Evolutionary conservation across 2,888 invertebrate genomes (phyloP).

Genomic region (Willowsia nigromaculata): DNA sequence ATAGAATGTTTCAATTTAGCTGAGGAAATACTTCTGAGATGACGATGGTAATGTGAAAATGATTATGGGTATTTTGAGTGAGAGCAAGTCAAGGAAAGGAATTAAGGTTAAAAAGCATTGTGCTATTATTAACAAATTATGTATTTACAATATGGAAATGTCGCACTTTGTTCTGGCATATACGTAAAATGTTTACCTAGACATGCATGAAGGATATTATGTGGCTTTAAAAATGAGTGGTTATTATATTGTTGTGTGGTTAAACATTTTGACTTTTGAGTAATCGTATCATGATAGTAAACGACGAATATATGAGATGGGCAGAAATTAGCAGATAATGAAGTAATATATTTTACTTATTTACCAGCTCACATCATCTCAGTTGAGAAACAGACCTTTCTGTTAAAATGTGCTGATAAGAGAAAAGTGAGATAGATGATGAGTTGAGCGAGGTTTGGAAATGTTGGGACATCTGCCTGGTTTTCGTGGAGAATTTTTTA

Average conservation of each 20-base stretch:
- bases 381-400: conserved; percentile 3
- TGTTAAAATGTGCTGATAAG: neutral
- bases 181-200: neutral
- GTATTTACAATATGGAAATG: no score
- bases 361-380: neutral
- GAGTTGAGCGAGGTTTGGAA: neutral
- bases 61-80: neutral
- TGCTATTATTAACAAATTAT: neutral
- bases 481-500: no score
- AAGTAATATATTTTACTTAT: neutral
- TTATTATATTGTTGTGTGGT: conserved; percentile 12
- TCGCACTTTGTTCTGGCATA: neutral
- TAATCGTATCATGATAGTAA: neutral
- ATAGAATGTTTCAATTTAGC: neutral
- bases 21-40: neutral
- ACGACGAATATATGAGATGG: neutral
- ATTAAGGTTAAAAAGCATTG: conserved; percentile 17
- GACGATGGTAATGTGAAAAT: neutral
- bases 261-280: neutral
- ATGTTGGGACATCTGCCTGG: no score
- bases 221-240: neutral
- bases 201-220: neutral
- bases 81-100: neutral
- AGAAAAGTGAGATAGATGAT: neutral
- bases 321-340: neutral